Evolutionary conservation across 1,140 invertebrate species (phyloP), one percentile per base, ranked within the genome.

Genomic region (Melanaphis sacchari): DNA sequence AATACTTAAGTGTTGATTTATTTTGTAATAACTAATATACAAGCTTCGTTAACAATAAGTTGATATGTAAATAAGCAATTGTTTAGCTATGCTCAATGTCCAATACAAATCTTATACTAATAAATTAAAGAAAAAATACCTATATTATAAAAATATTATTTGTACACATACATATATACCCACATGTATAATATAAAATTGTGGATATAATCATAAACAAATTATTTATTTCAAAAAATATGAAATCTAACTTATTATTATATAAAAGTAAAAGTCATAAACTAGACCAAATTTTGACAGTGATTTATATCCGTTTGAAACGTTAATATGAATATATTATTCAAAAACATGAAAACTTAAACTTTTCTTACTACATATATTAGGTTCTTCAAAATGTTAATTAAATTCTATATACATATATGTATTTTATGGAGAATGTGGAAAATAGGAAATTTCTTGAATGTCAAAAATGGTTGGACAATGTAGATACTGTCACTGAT

Each of bases 281-380:
- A 46, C 41, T 87, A 87, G 85, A 46, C 41, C 43, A 46, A 87
- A 87, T 31, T 87, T 49, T 87, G 41, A 87, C 85, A 46, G 43
- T 46, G 41, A 87, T 87, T 87, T 87, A 87, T 87, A 31, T 87
- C 84, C 26, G 41, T 87, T 46, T 43, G 11, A 43, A 87, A 87
- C 41, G 26, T 87, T 87, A 87, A 87, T 43, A 87, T 43, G 41
- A 87, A 46, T 87, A 87, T 87, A 87, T 87, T 87, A 87, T 87
- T 87, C 84, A 41, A 46, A 46, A 87, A 46, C 85, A n/a, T 46
- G 85, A n/a, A 87, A 87, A 46, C 85, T 87, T 87, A 4, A n/a
- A n/a, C 15, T 87, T 46, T 87, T 46, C 38, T 66, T 66, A 66
- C 59, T 5, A 84, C 9, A 41, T 24, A 81, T 81, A 46, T 46